Conservation (phyloP, 2,888 invertebrate genomes). For the Balanococcus diminutus region DNA sequence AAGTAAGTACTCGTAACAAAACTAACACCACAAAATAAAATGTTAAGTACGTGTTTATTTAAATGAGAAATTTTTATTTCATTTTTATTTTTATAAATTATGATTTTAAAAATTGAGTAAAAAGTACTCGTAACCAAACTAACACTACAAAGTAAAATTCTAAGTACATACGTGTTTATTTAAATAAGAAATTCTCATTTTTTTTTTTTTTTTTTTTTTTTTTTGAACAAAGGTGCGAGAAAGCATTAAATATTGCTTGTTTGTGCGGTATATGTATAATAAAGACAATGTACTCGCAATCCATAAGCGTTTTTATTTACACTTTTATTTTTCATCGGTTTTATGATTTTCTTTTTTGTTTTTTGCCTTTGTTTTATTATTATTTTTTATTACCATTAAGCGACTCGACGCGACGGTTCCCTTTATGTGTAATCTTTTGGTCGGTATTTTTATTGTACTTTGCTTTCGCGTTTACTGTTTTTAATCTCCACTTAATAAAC, state of each 20-base stretch:
- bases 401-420: constrained; percentile 11
- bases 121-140: too few species aligned
- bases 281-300: background rate
- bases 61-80: too few species aligned
- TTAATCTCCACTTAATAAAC: constrained; percentile 11
- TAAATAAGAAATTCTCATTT: background rate
- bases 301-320: background rate
- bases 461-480: background rate
- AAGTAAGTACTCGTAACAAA: too few species aligned
- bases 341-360: background rate
- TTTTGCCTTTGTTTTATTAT: constrained; percentile 5
- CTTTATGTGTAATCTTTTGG: background rate
- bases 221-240: constrained; percentile 3
- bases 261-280: background rate
- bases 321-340: constrained; percentile 11
- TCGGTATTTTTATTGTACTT: constrained; percentile 11
- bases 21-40: too few species aligned
- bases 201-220: too few species aligned
- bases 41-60: too few species aligned
- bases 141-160: background rate
- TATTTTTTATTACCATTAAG: background rate
- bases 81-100: too few species aligned
- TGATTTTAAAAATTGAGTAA: too few species aligned
- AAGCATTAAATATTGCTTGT: background rate
- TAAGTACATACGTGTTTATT: background rate